These are phyloP conservation scores for Verasper variegatus DNA, from an alignment of 2,113 vertebrate genomes.

Conservation along the genomic window DNA sequence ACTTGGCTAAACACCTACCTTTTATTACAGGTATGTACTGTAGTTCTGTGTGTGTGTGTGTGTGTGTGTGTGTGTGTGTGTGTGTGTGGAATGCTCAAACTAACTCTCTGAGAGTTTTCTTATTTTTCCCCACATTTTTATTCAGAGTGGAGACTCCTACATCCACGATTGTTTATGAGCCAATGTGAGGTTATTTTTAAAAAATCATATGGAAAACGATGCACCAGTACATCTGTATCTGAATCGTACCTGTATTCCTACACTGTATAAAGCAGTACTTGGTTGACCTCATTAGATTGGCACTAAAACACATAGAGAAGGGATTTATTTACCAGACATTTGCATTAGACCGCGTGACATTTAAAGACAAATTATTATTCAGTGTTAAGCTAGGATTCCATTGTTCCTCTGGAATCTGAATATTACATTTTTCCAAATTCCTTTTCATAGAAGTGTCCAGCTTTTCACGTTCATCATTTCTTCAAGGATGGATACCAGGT, in stretches of 20 bases:
- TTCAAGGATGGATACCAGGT: neutral
- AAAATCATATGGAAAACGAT: neutral
- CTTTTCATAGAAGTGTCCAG: neutral
- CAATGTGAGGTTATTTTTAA: neutral
- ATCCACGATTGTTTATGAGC: neutral
- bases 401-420: neutral
- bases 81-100: neutral
- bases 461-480: neutral
- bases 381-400: neutral
- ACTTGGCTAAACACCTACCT: slow-evolving; percentile 71
- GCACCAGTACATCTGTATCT: neutral
- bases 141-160: neutral
- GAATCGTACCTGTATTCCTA: neutral
- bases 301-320: neutral
- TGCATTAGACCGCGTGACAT: neutral
- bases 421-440: neutral
- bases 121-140: too few species aligned
- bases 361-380: neutral
- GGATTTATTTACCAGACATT: neutral
- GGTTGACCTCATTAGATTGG: too few species aligned
- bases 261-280: too few species aligned
- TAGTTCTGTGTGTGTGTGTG: neutral
- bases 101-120: neutral
- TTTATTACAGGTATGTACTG: slow-evolving; percentile 70
- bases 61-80: too few species aligned